These are phyloP conservation scores for Melieria picta DNA, from an alignment of 2,888 invertebrate genomes.

Conservation along the genomic window DNA sequence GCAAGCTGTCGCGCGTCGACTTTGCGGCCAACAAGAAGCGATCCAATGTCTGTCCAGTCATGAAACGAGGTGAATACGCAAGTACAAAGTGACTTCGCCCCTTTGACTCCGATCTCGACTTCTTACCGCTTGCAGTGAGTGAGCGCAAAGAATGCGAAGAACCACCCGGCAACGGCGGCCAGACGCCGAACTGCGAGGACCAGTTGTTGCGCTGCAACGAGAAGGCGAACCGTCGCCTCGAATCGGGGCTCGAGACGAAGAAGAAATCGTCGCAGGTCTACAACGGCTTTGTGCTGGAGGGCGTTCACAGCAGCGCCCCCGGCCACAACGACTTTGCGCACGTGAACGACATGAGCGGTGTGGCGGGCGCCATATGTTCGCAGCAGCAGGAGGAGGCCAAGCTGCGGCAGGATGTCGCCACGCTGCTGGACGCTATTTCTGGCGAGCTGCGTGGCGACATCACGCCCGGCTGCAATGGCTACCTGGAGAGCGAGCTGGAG, in stretches of 20 bases:
- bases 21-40: constrained; percentile 39
- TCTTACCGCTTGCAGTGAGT: background rate
- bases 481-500: constrained; percentile 53
- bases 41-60: constrained; percentile 1
- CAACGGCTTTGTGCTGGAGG: too few species aligned
- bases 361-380: background rate
- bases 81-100: too few species aligned
- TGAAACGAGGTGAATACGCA: constrained; percentile 5
- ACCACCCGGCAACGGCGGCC: background rate
- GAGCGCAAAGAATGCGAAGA: constrained; percentile 4
- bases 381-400: constrained; percentile 18
- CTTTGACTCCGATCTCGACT: background rate
- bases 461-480: constrained; percentile 41
- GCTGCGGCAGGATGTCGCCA: constrained; percentile 33
- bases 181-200: background rate
- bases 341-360: too few species aligned
- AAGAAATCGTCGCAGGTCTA: too few species aligned
- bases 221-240: too few species aligned
- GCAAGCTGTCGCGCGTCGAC: constrained; percentile 44
- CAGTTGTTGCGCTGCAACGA: background rate
- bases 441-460: constrained; percentile 53
- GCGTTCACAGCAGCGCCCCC: too few species aligned
- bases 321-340: too few species aligned
- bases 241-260: too few species aligned
- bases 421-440: constrained; percentile 47